Conservation (phyloP, 2,888 invertebrate species). For the Desoria tigrina region DNA sequence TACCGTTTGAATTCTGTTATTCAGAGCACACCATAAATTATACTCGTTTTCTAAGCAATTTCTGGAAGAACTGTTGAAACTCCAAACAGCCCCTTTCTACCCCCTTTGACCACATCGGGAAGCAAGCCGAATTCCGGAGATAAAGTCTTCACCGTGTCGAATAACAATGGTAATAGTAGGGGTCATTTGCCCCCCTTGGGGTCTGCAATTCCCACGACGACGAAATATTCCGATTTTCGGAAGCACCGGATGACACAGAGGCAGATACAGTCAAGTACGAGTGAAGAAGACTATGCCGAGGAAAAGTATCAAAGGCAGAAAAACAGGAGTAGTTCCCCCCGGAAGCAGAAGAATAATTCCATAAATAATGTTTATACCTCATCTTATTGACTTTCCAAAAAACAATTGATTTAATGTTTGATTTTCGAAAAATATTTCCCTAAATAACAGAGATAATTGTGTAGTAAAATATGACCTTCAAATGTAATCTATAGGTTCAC, state of each 20-base stretch:
- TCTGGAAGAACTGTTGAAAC: constrained; percentile 26
- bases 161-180: constrained; percentile 10
- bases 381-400: not conserved
- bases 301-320: constrained; percentile 24
- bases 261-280: constrained; percentile 22
- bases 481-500: too few species aligned
- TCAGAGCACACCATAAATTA: too few species aligned
- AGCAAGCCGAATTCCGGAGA: constrained; percentile 28
- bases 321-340: not conserved
- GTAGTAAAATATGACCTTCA: not conserved
- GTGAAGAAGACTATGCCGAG: constrained; percentile 47
- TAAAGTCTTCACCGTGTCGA: constrained; percentile 17
- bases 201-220: constrained; percentile 44
- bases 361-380: not conserved
- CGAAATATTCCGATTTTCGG: constrained; percentile 50
- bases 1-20: not conserved
- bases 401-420: too few species aligned
- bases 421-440: too few species aligned
- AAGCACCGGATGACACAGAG: constrained; percentile 11
- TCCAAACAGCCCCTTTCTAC: not conserved
- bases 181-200: constrained; percentile 37
- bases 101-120: not conserved
- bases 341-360: not conserved
- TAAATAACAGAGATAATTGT: not conserved
- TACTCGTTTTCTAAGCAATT: constrained; percentile 32